phyloP scores from a whole-genome alignment of 1,140 invertebrate genomes.

The Drosophila leontia region DNA sequence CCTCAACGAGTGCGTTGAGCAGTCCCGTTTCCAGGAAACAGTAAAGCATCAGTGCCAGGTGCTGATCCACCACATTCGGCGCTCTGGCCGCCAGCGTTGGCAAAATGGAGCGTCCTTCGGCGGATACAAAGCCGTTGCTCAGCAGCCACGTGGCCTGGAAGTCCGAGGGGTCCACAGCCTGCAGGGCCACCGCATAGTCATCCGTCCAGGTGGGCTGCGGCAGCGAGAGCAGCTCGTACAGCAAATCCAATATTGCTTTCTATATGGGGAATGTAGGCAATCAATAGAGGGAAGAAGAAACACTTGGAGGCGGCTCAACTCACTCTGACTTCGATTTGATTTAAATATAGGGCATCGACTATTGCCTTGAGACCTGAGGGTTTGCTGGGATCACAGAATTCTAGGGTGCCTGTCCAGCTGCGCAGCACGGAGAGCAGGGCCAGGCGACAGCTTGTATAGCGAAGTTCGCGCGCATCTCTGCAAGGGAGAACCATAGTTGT shows the following conservation, averaged over 20 bases:
- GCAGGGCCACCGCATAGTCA: conserved; percentile 93
- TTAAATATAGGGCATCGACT: conserved; percentile 94
- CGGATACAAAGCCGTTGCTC: conserved; percentile 95
- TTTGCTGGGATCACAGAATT: conserved; percentile 92
- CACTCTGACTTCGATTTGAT: conserved; percentile 94
- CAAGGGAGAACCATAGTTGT: not conserved
- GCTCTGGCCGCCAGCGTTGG: conserved; percentile 93
- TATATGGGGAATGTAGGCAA: conserved; percentile 74
- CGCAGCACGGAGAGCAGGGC: conserved; percentile 93
- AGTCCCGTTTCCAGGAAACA: conserved; percentile 94
- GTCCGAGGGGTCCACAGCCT: conserved; percentile 93
- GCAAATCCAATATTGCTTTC: conserved; percentile 95
- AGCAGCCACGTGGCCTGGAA: conserved; percentile 93
- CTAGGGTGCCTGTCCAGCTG: conserved; percentile 95
- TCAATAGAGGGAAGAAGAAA: not conserved
- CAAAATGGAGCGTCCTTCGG: conserved; percentile 93
- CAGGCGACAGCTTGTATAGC: conserved; percentile 93
- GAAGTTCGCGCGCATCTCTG: conserved; percentile 92
- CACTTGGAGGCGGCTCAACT: conserved; percentile 63
- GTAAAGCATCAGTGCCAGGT: conserved; percentile 94
- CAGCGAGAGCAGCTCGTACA: conserved; percentile 95
- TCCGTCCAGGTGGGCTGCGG: conserved; percentile 96
- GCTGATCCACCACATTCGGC: conserved; percentile 95
- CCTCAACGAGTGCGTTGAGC: conserved; percentile 95
- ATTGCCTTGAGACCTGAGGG: conserved; percentile 92